Percentiles rank a stretch among this genome's conserved stretches.
phyloP scores from a whole-genome alignment of 2,888 invertebrate genomes.

The Oxyscelio sp. region DNA sequence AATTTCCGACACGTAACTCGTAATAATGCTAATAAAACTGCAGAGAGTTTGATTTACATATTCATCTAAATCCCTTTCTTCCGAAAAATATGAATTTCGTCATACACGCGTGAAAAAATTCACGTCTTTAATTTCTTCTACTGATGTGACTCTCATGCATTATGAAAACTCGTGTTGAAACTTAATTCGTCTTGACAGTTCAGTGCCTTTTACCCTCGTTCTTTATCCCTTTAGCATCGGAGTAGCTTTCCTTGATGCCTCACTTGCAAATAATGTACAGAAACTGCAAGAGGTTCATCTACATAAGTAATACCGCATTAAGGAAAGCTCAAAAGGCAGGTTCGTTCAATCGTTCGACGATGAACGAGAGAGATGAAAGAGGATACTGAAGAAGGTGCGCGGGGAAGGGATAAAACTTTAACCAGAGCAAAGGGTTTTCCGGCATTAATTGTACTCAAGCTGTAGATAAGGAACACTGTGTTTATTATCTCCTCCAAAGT shows the following conservation, averaged over 20 bases:
- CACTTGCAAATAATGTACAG: slow-evolving; percentile 84
- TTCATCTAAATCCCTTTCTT: slow-evolving; percentile 47
- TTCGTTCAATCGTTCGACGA: slow-evolving; percentile 73
- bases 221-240: slow-evolving; percentile 70
- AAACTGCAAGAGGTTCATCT: slow-evolving; percentile 87
- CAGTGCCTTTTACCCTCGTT: slow-evolving; percentile 83
- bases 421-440: slow-evolving; percentile 82
- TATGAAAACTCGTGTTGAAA: slow-evolving; percentile 58
- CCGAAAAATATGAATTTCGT: slow-evolving; percentile 20
- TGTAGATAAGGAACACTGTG: slow-evolving; percentile 85
- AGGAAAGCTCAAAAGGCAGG: slow-evolving; percentile 86
- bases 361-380: slow-evolving; percentile 78
- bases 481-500: slow-evolving; percentile 85
- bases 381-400: slow-evolving; percentile 68
- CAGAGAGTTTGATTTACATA: slow-evolving; percentile 61
- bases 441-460: slow-evolving; percentile 85
- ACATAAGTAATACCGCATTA: slow-evolving; percentile 88
- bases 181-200: slow-evolving; percentile 84
- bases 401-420: slow-evolving; percentile 52
- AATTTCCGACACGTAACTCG: slow-evolving; percentile 70
- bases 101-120: slow-evolving; percentile 32
- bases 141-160: slow-evolving; percentile 61
- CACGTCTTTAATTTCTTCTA: slow-evolving; percentile 50
- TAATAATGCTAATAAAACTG: slow-evolving; percentile 64
- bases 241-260: slow-evolving; percentile 70